A percentile compares a stretch with the other conserved stretches of the same genome.
These are phyloP conservation scores for Orgyia antiqua DNA, from an alignment of 2,888 invertebrate genomes.

Conservation along the genomic window DNA sequence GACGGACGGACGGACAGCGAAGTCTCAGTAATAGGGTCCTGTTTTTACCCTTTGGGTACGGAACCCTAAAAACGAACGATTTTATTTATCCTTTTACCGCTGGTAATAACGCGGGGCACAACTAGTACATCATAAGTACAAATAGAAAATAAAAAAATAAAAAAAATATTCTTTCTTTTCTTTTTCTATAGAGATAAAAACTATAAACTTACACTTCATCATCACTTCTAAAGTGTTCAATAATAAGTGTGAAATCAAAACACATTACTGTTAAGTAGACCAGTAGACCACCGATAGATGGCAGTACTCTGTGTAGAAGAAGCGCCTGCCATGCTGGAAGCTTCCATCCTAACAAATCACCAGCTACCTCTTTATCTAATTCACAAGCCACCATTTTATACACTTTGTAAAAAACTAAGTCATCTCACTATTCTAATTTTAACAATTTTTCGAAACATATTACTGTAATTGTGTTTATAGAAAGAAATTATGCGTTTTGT, in stretches of 20 bases:
- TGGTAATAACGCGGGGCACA: too few species aligned
- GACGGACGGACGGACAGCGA: too few species aligned
- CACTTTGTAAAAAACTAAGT: too few species aligned
- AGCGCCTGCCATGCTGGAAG: slow-evolving; percentile 64
- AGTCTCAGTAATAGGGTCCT: too few species aligned
- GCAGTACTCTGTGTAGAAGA: slow-evolving; percentile 58
- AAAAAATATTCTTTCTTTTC: too few species aligned
- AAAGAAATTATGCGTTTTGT: slow-evolving; percentile 20
- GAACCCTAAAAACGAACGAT: too few species aligned
- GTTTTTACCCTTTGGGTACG: too few species aligned
- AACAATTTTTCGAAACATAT: neutral
- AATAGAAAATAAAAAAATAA: too few species aligned
- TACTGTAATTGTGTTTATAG: slow-evolving; percentile 1
- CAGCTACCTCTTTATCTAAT: slow-evolving; percentile 58
- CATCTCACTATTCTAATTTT: slow-evolving; percentile 2
- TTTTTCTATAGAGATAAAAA: too few species aligned
- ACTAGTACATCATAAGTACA: too few species aligned
- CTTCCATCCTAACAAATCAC: slow-evolving; percentile 59
- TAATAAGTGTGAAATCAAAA: slow-evolving; percentile 81
- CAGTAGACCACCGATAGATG: slow-evolving; percentile 73
- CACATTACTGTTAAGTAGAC: slow-evolving; percentile 83
- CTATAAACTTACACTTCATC: slow-evolving; percentile 71
- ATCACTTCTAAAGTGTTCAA: slow-evolving; percentile 79
- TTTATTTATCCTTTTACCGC: too few species aligned
- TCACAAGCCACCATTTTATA: slow-evolving; percentile 66